Base-by-base conservation (phyloP, 2,888 invertebrate genomes). In the Hypselothyrea guttata region DNA sequence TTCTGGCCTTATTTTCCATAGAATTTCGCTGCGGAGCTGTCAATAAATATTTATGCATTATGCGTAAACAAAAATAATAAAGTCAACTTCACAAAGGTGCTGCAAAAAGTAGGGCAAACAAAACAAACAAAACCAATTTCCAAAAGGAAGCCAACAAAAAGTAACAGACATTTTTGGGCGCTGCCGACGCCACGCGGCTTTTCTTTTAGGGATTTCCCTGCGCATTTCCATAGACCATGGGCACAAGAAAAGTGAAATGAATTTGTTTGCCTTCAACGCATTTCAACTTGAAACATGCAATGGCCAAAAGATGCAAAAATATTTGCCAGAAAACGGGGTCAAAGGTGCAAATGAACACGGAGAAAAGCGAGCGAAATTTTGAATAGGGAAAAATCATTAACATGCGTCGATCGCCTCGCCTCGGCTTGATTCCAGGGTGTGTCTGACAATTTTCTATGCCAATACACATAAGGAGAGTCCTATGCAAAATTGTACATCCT, bases 41-140 rank as follows among this genome's bases (percentile, higher is more conserved):
- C 82, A 82, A 76, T 78, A 76, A 75, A 76, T 71, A 82, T 82
- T 82, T 75, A 67, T 68, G 66, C 67, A 63, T 55, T 54, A 61
- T 65, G 61, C 56, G 55, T 52, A 71, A 74, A 71, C 71, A 73
- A 76, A 76, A 79, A 82, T 73, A 75, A 74, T 68, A 68, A 84
- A 84, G 82, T 82, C 82, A 81, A 73, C 45, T 63, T 35, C 28
- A 49, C 46, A 70, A 64, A 75, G 59, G 49, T 38, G 57, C 40
- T 22, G 48, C 59, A 54, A 52, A 45, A 49, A 45, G 48, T 49
- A 46, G 12, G 2, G 18, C 34, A 55, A 63, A 60, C 38, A 76
- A 75, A 66, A 48, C 45, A 64, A 56, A 64, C n/a, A n/a, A n/a
- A n/a, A n/a, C n/a, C n/a, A n/a, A 59, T 68, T 48, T 66, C 55